A percentile compares a stretch with the other conserved stretches of the same genome.
Evolutionary conservation across 2,113 vertebrate genomes (phyloP).

Genomic region (Ciconia boyciana): DNA sequence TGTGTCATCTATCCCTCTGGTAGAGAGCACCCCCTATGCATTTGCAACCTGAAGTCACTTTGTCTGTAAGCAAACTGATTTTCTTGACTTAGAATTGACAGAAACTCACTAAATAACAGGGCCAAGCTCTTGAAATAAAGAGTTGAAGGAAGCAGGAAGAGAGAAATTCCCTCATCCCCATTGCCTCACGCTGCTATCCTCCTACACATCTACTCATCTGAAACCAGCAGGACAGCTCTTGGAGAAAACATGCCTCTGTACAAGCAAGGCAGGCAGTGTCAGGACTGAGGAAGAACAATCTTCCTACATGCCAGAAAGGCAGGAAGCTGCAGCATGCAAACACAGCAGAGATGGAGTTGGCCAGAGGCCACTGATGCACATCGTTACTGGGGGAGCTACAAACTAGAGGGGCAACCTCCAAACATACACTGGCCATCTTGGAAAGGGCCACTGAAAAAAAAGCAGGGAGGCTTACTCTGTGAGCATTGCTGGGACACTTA

Average conservation of each 20-base stretch:
- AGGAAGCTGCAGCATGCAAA: not conserved
- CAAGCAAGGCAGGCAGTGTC: not conserved
- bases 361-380: not conserved
- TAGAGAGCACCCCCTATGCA: not conserved
- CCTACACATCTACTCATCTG: not conserved
- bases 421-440: not conserved
- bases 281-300: not conserved
- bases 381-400: not conserved
- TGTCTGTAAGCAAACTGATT: not conserved
- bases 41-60: not conserved
- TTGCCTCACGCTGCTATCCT: not conserved
- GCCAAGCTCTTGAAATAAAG: not conserved
- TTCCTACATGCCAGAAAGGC: not conserved
- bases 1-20: not conserved
- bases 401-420: not conserved
- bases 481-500: constrained; percentile 71
- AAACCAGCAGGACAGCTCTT: not conserved
- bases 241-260: not conserved
- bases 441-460: not conserved
- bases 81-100: not conserved
- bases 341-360: not conserved
- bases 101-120: not conserved
- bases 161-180: not conserved
- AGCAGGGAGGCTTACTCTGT: not conserved
- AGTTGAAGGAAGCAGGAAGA: not conserved